A percentile compares a stretch with the other conserved stretches of the same genome.
Evolutionary conservation across 2,113 vertebrate species (phyloP).

Genomic region (Gavia stellata): DNA sequence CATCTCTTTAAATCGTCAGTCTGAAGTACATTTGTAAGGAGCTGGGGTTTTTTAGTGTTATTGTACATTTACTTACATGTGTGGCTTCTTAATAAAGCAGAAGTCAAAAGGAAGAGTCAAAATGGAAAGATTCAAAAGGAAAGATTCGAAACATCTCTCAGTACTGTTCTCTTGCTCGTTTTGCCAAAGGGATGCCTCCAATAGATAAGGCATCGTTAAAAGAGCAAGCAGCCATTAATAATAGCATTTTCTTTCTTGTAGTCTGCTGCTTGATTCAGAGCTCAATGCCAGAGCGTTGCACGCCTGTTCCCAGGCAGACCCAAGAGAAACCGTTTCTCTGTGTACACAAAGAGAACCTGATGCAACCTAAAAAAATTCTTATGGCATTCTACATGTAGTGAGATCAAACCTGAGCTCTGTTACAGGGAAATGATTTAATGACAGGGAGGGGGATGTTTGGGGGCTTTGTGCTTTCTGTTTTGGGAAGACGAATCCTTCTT

Average conservation of each 20-base stretch:
- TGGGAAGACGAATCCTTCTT: not conserved
- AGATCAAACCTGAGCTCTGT: not conserved
- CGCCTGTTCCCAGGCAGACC: not conserved
- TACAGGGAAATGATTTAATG: not conserved
- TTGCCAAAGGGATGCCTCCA: not conserved
- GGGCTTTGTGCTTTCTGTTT: not conserved
- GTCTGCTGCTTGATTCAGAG: not conserved
- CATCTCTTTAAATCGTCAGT: not conserved
- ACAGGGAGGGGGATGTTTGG: rapidly evolving
- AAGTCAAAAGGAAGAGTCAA: not conserved
- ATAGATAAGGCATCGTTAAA: not conserved
- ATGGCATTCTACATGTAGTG: not conserved
- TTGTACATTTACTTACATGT: not conserved
- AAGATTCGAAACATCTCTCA: not conserved
- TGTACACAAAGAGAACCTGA: not conserved
- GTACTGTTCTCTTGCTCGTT: not conserved
- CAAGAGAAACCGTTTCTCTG: not conserved
- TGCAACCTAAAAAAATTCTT: not conserved
- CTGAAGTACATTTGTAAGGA: not conserved
- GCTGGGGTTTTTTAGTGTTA: not conserved
- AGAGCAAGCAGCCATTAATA: not conserved
- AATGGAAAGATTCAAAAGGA: no score
- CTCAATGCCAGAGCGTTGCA: not conserved
- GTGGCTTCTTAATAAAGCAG: not conserved
- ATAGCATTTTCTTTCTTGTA: not conserved